These are phyloP conservation scores for Penaeus vannamei DNA, from an alignment of 1,140 invertebrate genomes.

Conservation along the genomic window DNA sequence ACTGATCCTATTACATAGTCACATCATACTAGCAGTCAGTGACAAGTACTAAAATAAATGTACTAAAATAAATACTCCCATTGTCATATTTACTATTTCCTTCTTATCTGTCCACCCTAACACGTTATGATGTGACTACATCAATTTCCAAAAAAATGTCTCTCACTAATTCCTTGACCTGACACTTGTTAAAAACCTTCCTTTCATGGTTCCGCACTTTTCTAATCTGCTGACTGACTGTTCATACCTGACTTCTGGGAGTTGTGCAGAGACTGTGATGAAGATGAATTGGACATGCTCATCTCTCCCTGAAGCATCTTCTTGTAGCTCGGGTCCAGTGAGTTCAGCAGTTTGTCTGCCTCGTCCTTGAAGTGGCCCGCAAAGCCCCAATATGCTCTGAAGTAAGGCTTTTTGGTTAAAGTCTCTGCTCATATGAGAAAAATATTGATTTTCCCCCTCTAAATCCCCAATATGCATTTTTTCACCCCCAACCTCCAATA, in stretches of 20 bases:
- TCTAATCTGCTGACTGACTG: not conserved
- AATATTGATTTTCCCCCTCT: constrained; percentile 9
- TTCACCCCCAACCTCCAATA: too few species aligned
- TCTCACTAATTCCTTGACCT: too few species aligned
- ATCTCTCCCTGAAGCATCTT: constrained; percentile 80
- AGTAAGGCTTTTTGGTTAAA: constrained; percentile 49
- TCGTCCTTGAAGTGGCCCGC: constrained; percentile 91
- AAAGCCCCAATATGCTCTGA: constrained; percentile 91
- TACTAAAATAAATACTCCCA: too few species aligned
- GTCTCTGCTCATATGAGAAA: not conserved
- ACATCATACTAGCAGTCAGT: not conserved
- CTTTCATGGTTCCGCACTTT: too few species aligned
- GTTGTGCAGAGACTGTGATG: constrained; percentile 59
- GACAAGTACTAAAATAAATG: too few species aligned
- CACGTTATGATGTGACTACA: too few species aligned
- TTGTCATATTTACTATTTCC: too few species aligned
- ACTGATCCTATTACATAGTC: constrained; percentile 10
- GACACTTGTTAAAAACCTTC: too few species aligned
- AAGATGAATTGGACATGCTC: constrained; percentile 73
- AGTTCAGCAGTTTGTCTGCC: constrained; percentile 87
- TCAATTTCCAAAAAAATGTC: too few species aligned
- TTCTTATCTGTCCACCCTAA: too few species aligned
- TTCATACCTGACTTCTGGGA: constrained; percentile 53
- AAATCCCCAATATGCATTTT: too few species aligned
- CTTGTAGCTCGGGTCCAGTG: constrained; percentile 88